Evolutionary conservation across 2,888 invertebrate genomes (phyloP).

Genomic region (Idaea dimidiata): DNA sequence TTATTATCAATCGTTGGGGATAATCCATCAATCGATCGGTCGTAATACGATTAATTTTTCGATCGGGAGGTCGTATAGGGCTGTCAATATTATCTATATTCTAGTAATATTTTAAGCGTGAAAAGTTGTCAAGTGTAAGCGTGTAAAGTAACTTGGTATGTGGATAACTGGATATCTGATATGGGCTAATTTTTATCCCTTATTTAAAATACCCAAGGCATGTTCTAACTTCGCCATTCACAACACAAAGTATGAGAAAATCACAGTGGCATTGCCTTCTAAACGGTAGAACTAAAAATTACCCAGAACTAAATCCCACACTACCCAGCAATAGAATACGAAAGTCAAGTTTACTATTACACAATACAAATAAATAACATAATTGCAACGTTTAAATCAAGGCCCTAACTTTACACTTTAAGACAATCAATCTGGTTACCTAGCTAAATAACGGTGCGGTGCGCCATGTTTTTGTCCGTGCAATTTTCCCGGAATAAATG

Average conservation of each 20-base stretch:
- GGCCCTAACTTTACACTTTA: background rate
- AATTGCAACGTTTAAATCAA: constrained; percentile 18
- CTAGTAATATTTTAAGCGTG: background rate
- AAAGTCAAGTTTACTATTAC: constrained; percentile 15
- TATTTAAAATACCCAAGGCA: no score
- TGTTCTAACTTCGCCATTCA: no score
- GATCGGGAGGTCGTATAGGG: constrained; percentile 24
- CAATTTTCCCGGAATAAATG: no score
- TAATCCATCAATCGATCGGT: constrained; percentile 31
- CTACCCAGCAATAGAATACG: constrained; percentile 15
- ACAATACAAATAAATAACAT: constrained; percentile 10
- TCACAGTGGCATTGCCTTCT: no score
- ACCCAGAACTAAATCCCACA: constrained; percentile 28
- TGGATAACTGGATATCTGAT: no score
- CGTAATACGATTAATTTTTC: constrained; percentile 32
- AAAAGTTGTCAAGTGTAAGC: no score
- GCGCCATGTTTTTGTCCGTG: no score
- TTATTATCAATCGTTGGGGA: background rate
- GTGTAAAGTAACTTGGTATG: no score
- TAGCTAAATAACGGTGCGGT: background rate
- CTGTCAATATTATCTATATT: constrained; percentile 24
- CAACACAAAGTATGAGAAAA: no score
- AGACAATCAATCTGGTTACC: background rate
- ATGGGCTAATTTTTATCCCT: no score
- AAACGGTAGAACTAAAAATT: constrained; percentile 22